Percentiles rank a stretch among this genome's conserved stretches.
Conservation (phyloP, 2,113 vertebrate genomes). For the Suncus etruscus region DNA sequence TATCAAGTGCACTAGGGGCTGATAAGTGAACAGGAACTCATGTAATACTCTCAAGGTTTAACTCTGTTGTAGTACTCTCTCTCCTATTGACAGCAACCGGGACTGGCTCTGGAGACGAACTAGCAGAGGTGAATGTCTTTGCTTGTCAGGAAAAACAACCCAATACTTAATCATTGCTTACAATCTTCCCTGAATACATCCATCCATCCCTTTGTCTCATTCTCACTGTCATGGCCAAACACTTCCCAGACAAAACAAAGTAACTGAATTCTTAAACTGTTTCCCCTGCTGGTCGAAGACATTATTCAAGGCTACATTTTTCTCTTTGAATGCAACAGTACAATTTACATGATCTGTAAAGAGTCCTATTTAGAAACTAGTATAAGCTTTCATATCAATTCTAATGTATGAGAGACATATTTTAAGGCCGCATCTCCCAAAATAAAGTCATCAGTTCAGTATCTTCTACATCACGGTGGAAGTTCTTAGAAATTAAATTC, state of each 20-base stretch:
- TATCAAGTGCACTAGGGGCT: neutral
- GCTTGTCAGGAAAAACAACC: neutral
- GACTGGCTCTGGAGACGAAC: neutral
- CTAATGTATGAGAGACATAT: neutral
- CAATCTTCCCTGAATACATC: neutral
- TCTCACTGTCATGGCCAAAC: neutral
- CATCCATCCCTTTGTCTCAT: neutral
- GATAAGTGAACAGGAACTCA: neutral
- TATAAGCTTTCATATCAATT: neutral
- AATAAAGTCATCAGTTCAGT: neutral
- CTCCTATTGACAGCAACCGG: accelerated
- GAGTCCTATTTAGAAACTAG: neutral
- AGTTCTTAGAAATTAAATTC: neutral
- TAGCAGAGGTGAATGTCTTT: neutral
- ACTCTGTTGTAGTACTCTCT: neutral
- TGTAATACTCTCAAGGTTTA: neutral
- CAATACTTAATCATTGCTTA: no score
- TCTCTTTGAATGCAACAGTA: no score
- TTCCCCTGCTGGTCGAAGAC: no score
- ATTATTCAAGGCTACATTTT: no score
- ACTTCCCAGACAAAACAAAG: neutral
- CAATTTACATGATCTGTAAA: neutral
- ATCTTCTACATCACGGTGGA: no score
- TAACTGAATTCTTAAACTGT: neutral
- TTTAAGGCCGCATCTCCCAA: neutral